phyloP scores from a whole-genome alignment of 2,888 invertebrate genomes.

The Anticlea derivata region DNA sequence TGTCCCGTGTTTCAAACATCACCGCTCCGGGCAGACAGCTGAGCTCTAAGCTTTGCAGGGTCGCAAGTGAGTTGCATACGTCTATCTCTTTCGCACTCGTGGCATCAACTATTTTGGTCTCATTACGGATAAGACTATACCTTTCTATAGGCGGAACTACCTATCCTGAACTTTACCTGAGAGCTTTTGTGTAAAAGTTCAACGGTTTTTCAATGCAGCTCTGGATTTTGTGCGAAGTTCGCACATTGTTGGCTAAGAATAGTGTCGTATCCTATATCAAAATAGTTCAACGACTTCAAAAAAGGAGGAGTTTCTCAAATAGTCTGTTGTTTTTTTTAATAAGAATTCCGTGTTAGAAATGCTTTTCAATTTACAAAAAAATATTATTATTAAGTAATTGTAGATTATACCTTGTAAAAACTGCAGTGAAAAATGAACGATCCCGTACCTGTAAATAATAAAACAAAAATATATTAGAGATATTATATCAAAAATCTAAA shows the following conservation, averaged over 20 bases:
- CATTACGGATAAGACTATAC: slow-evolving; percentile 70
- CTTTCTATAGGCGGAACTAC: slow-evolving; percentile 77
- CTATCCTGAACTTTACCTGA: slow-evolving; percentile 79
- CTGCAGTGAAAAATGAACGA: slow-evolving; percentile 25
- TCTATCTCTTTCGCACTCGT: slow-evolving; percentile 64
- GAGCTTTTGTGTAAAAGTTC: slow-evolving; percentile 82
- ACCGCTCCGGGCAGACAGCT: slow-evolving; percentile 82
- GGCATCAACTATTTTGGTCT: slow-evolving; percentile 56
- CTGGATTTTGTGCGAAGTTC: slow-evolving; percentile 59
- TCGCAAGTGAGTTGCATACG: slow-evolving; percentile 70
- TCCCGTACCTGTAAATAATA: slow-evolving; percentile 48
- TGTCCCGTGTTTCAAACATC: slow-evolving; percentile 85
- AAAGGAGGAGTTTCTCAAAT: background rate
- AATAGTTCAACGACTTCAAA: background rate
- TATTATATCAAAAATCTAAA: background rate
- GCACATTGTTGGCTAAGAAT: slow-evolving; percentile 32
- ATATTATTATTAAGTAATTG: too few species aligned
- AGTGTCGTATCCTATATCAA: slow-evolving; percentile 27
- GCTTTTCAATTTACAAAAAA: background rate
- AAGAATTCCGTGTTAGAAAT: background rate
- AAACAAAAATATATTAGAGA: slow-evolving; percentile 22
- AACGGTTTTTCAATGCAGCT: slow-evolving; percentile 75
- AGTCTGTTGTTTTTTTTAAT: too few species aligned
- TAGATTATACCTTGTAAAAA: slow-evolving; percentile 1
- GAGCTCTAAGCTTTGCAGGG: slow-evolving; percentile 77